Evolutionary conservation across 2,888 invertebrate genomes (phyloP), one percentile per base, ranked within the genome.

Genomic region (Sphaerophoria rueppellii): DNA sequence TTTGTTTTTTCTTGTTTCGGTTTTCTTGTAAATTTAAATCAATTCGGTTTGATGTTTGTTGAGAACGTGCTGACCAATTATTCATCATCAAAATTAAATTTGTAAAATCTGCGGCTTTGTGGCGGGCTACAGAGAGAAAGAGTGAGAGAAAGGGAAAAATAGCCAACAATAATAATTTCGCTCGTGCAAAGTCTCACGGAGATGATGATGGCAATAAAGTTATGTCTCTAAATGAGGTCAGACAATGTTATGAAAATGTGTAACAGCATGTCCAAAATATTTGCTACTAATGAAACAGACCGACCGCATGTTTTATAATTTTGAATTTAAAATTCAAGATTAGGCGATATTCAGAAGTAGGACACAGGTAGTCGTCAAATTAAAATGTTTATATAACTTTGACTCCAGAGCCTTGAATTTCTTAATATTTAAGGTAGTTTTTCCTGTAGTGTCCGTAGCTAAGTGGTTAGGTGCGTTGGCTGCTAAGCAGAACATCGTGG

Each of bases 11-110:
- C n/a, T n/a, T 5, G 11, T 16, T 58, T 16, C 12, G 12, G 11
- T 16, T 58, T 16, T 24, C 6, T 43, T 6, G 34, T 35, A 40
- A 60, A 1, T 60, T 60, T 60, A 40, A 35, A 48, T 50, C 65
- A 72, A 52, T 65, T 12, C 57, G 35, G 58, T 65, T 12, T 58
- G 35, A 16, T 7, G 14, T 63, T 40, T 70, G 4, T 46, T 5
- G 9, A 46, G 34, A 48, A 34, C 63, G 46, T 48, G 58, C 32
- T 46, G 75, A 37, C 14, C 37, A 57, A 70, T 77, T 52, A 65
- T 71, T 75, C 52, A 81, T 70, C 46, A 81, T 43, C 75, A 32
- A 65, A 70, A 70, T 75, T 50, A n/a, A 54, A 67, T 75, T 48
- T 57, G 16, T 63, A 43, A 61, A 63, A 34, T 50, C n/a, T 43